Evolutionary conservation across 2,888 invertebrate species (phyloP).

Genomic region (Monoplex corrugatus): DNA sequence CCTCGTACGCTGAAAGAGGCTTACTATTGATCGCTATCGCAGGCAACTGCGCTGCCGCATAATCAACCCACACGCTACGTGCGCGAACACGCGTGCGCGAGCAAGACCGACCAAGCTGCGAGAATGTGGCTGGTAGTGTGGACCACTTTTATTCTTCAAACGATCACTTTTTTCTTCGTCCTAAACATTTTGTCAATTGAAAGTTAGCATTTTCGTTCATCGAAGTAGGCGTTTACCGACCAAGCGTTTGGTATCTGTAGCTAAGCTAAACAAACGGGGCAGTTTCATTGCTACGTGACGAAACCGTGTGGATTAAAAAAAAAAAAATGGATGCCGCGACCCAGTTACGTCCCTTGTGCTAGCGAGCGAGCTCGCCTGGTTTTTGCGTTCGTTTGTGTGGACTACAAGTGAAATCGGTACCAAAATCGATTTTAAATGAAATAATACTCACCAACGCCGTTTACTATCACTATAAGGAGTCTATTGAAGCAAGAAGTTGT

Average conservation of each 20-base stretch:
- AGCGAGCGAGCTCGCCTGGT: conserved; percentile 40
- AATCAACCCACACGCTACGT: conserved; percentile 21
- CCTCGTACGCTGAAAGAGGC: not conserved
- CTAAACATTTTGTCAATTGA: too few relatives aligned
- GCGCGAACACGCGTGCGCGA: conserved; percentile 48
- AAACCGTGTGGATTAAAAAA: not conserved
- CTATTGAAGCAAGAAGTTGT: not conserved
- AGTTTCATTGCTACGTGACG: not conserved
- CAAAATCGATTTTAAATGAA: not conserved
- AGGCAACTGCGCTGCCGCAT: not conserved
- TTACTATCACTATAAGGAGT: not conserved
- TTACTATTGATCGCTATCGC: conserved; percentile 27
- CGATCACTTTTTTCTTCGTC: too few relatives aligned
- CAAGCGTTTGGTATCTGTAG: not conserved
- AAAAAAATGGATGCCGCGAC: conserved; percentile 49
- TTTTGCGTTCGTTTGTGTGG: conserved; percentile 52
- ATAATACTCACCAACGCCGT: conserved; percentile 18
- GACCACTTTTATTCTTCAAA: too few relatives aligned
- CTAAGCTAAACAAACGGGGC: not conserved
- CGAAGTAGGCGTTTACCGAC: not conserved
- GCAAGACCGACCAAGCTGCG: conserved; percentile 23
- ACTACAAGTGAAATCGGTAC: conserved; percentile 10
- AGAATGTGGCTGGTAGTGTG: too few relatives aligned
- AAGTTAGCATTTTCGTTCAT: not conserved
- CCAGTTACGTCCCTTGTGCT: conserved; percentile 48